These are phyloP conservation scores for Rhinichthys klamathensis DNA, from an alignment of 2,113 vertebrate species.

Conservation along the genomic window DNA sequence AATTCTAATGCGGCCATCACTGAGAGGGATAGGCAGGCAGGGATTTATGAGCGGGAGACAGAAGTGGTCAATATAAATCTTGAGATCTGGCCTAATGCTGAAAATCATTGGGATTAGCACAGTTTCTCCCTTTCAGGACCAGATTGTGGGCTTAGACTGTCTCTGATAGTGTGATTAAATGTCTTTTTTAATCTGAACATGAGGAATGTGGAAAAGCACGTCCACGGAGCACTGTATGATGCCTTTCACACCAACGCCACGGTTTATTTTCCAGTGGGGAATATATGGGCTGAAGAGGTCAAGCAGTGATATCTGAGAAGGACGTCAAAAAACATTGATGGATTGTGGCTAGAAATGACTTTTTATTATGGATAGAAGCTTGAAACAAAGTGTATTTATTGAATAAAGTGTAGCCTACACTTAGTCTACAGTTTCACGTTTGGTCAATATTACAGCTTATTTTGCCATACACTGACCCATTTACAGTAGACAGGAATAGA, in stretches of 20 bases:
- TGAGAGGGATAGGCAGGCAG: neutral
- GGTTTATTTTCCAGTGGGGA: neutral
- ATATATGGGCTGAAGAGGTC: neutral
- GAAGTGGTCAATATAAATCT: slow-evolving; percentile 41
- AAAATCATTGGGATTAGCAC: slow-evolving; percentile 26
- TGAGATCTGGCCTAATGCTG: slow-evolving; percentile 23
- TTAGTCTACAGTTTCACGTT: neutral
- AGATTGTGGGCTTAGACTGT: slow-evolving; percentile 12
- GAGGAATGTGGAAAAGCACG: neutral
- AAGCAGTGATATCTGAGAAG: neutral
- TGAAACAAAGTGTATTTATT: neutral
- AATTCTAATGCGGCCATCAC: slow-evolving; percentile 21
- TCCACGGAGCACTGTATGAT: neutral
- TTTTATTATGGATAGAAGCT: neutral
- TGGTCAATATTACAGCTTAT: neutral
- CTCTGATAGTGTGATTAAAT: slow-evolving; percentile 18
- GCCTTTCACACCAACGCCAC: neutral
- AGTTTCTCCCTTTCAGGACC: slow-evolving; percentile 15
- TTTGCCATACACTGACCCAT: neutral
- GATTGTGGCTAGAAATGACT: neutral
- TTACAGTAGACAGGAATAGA: neutral
- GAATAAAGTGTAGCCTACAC: neutral
- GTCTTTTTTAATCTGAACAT: slow-evolving; percentile 1
- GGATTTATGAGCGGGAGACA: slow-evolving; percentile 28
- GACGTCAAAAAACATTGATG: neutral